Evolutionary conservation across 2,113 vertebrate species (phyloP).

Genomic region (Leuciscus idus): DNA sequence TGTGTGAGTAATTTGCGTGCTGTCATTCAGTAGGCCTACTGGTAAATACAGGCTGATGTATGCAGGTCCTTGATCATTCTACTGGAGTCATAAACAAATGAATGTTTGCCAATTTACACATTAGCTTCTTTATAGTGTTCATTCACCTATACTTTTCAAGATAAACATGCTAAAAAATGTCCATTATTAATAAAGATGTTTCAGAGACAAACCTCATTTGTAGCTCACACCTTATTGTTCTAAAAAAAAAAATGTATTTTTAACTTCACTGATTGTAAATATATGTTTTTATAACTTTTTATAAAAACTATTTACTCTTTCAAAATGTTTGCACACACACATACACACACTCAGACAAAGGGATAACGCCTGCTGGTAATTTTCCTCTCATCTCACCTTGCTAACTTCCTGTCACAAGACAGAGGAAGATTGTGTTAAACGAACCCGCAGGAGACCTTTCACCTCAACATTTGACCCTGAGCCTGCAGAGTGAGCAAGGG

Average conservation of each 20-base stretch:
- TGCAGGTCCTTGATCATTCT: slow-evolving; percentile 41
- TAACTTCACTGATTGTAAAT: neutral
- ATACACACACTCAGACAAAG: slow-evolving; percentile 20
- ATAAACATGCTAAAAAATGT: slow-evolving; percentile 27
- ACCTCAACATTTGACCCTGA: slow-evolving; percentile 63
- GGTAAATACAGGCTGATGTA: slow-evolving; percentile 48
- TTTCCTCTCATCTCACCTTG: slow-evolving; percentile 57
- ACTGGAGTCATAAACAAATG: neutral
- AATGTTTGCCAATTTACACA: slow-evolving; percentile 60
- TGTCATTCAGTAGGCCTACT: slow-evolving; percentile 43
- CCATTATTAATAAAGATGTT: slow-evolving; percentile 66
- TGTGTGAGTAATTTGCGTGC: neutral
- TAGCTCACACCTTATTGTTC: neutral
- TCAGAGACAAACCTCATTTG: slow-evolving; percentile 65
- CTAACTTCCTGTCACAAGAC: slow-evolving; percentile 67
- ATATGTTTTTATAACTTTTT: neutral
- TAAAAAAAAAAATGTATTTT: no score
- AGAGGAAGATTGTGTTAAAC: slow-evolving; percentile 64
- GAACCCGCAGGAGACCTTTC: slow-evolving; percentile 62
- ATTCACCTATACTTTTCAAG: slow-evolving; percentile 55
- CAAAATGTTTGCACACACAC: slow-evolving; percentile 8
- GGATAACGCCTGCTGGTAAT: slow-evolving; percentile 5
- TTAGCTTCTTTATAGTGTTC: slow-evolving; percentile 55
- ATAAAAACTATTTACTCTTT: neutral
- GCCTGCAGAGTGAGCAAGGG: slow-evolving; percentile 67